Conservation (phyloP, 2,113 vertebrate genomes). For the Scomber colias region DNA sequence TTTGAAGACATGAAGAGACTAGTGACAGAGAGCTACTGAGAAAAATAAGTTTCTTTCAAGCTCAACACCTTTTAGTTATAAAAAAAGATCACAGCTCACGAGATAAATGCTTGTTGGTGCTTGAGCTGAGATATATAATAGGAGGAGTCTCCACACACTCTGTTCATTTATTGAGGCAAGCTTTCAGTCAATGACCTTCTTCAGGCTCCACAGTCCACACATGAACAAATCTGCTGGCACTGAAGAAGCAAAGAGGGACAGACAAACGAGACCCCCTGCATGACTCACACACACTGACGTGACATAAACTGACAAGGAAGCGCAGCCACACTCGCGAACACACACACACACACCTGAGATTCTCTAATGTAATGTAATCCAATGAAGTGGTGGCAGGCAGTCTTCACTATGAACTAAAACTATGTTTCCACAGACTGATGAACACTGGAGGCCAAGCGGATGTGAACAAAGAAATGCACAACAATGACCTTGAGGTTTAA, state of each 20-base stretch:
- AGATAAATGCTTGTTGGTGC: too few relatives aligned
- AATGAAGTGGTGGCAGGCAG: slow-evolving; percentile 2
- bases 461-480: neutral
- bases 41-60: neutral
- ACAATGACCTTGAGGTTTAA: too few relatives aligned
- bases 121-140: neutral
- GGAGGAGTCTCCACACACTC: neutral
- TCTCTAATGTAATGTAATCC: slow-evolving; percentile 33
- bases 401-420: neutral
- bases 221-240: slow-evolving; percentile 13
- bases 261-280: neutral
- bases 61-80: too few relatives aligned
- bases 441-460: neutral
- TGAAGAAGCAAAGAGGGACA: neutral
- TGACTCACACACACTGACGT: slow-evolving; percentile 25
- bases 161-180: neutral
- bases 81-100: too few relatives aligned
- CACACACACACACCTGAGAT: slow-evolving; percentile 11
- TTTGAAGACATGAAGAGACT: neutral
- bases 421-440: neutral
- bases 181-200: neutral
- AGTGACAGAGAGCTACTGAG: neutral
- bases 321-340: neutral
- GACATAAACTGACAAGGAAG: slow-evolving; percentile 10
- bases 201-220: neutral